Evolutionary conservation across 2,797 vertebrate genomes (phyloP).

Genomic region (Rhinatrema bivittatum): DNA sequence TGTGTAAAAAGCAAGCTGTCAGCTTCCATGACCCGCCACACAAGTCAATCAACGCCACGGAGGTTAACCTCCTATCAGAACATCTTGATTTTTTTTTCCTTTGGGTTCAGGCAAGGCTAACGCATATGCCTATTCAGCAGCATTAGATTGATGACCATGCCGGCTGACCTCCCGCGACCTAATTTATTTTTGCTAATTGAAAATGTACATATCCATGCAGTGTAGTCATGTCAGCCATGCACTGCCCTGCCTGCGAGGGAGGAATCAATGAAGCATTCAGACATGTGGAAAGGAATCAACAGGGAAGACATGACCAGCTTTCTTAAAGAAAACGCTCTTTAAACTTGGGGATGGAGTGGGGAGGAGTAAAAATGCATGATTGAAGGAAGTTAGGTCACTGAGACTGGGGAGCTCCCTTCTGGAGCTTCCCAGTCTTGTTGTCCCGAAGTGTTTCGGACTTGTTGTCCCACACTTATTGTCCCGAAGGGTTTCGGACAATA

Average conservation of each 20-base stretch:
- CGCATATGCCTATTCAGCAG: conserved; percentile 2
- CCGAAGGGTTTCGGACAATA: too few relatives aligned
- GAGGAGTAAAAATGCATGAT: too few relatives aligned
- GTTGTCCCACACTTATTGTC: too few relatives aligned
- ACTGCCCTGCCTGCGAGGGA: background rate
- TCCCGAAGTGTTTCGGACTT: too few relatives aligned
- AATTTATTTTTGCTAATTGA: conserved; percentile 9
- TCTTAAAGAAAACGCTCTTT: too few relatives aligned
- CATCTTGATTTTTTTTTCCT: conserved; percentile 7
- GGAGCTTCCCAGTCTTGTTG: too few relatives aligned
- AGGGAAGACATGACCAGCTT: background rate
- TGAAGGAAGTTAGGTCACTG: too few relatives aligned
- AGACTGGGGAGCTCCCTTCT: too few relatives aligned
- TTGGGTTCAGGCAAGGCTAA: background rate
- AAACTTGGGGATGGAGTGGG: too few relatives aligned
- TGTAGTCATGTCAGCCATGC: too few relatives aligned
- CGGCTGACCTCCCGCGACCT: background rate
- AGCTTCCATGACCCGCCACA: conserved; percentile 24
- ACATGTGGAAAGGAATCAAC: too few relatives aligned
- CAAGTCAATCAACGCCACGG: conserved; percentile 26
- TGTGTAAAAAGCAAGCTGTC: conserved; percentile 31
- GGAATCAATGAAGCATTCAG: background rate
- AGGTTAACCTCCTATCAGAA: conserved; percentile 20
- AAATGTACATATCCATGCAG: background rate
- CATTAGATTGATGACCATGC: background rate